phyloP scores from a whole-genome alignment of 2,113 vertebrate genomes.

The Ginglymostoma cirratum region DNA sequence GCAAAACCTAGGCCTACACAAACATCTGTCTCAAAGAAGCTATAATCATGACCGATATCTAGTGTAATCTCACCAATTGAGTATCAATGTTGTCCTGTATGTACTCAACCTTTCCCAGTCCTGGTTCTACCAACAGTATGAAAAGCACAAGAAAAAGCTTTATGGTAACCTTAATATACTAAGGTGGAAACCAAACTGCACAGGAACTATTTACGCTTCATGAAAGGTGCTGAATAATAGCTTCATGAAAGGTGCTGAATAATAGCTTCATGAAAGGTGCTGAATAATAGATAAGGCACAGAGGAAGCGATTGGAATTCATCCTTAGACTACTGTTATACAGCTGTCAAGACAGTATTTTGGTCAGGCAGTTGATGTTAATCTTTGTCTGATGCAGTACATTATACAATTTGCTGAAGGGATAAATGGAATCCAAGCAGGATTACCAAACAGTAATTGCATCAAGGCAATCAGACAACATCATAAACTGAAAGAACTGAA shows the following conservation, averaged over 20 bases:
- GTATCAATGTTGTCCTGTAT: neutral
- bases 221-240: neutral
- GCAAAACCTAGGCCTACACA: neutral
- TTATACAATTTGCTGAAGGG: neutral
- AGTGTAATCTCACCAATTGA: neutral
- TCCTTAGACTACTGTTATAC: neutral
- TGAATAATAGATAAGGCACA: neutral
- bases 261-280: neutral
- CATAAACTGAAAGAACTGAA: neutral
- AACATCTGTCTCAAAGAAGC: neutral
- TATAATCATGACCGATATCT: neutral
- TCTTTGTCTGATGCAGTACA: neutral
- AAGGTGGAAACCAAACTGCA: neutral
- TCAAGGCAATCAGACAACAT: neutral
- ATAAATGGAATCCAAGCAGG: neutral
- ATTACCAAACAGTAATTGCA: neutral
- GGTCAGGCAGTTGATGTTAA: neutral
- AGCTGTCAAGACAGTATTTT: too few relatives aligned
- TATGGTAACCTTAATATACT: neutral
- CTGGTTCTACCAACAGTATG: neutral
- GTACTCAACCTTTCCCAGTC: neutral
- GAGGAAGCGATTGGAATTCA: neutral
- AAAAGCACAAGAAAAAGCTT: neutral
- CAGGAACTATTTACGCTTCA: neutral
- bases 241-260: neutral